Evolutionary conservation across 1,140 invertebrate species (phyloP).

Genomic region (Drosophila punjabiensis): DNA sequence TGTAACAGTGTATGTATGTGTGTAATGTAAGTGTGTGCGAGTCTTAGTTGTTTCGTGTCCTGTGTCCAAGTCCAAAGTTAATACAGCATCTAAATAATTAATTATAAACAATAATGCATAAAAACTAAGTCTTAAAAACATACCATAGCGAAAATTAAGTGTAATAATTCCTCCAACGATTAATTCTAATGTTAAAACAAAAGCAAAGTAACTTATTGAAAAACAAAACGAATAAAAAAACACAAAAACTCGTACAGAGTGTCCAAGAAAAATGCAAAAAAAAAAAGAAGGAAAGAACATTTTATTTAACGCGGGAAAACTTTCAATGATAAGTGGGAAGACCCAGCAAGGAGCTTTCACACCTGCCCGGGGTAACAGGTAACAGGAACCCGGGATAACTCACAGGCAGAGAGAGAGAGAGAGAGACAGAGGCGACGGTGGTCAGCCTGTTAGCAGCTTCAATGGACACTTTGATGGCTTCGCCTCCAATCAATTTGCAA

Average conservation of each 20-base stretch:
- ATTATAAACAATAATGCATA: conserved; percentile 13
- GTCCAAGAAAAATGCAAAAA: conserved; percentile 43
- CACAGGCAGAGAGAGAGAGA: not conserved
- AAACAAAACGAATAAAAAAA: conserved; percentile 56
- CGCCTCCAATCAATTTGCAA: conserved; percentile 46
- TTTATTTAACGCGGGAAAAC: conserved; percentile 25
- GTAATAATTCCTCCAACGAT: conserved; percentile 57
- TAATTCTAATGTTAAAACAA: conserved; percentile 69
- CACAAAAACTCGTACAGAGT: conserved; percentile 59
- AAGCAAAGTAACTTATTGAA: conserved; percentile 65
- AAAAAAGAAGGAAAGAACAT: not conserved
- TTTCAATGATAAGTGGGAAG: conserved; percentile 45
- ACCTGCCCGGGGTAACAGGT: conserved; percentile 23
- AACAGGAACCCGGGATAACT: conserved; percentile 14
- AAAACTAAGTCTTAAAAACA: conserved; percentile 24
- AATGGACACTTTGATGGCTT: conserved; percentile 49
- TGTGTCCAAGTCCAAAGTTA: conserved; percentile 56
- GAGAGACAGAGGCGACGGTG: conserved; percentile 10
- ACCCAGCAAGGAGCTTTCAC: conserved; percentile 46
- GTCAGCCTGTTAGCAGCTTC: conserved; percentile 50
- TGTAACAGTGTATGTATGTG: conserved; percentile 29
- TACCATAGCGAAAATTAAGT: conserved; percentile 43
- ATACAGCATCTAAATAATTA: conserved; percentile 36
- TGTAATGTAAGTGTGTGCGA: conserved; percentile 21
- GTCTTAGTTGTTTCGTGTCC: conserved; percentile 69